Base-by-base conservation (phyloP, 1,140 invertebrate genomes). In the Caenorhabditis tropicalis region DNA sequence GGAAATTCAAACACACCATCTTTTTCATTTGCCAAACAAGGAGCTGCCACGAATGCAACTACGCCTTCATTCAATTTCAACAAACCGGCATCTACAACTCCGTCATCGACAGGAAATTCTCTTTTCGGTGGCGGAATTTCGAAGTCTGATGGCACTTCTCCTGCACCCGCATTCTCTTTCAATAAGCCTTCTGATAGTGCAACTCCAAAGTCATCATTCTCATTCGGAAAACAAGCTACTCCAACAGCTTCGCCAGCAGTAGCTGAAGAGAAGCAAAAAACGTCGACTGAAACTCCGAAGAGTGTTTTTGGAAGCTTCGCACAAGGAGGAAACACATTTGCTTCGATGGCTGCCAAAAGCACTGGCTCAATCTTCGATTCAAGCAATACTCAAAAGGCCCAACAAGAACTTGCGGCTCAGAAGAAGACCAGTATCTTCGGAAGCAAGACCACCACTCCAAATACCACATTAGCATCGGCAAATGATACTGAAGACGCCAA, bases 341-440 rank as follows among this genome's bases (percentile, higher is more conserved):
- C 65, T 43, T 24, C 65, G 0, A 3, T 74, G 6, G 33, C 65
- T 12, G n/a, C 36, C n/a, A 27, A 21, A 1, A 21, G 36, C 24
- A 19, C 65, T 43, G 65, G 65, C 1, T 27, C 21, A 21, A 74
- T 74, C 12, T 74, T 74, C 21, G 36, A 74, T 36, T 10, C 65
- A 5, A 19, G 6, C 1, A 81, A 51, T 31, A 39, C 16, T 21
- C 24, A 51, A 19, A 49, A 81, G 6, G 79, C 49, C 6, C 49
- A 56, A 36, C 46, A 49, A 10, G 79, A 49, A 31, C 31, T 81
- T 9, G 46, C 49, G 10, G 12, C 46, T 43, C 46, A 51, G 10
- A 81, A 81, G 48, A 81, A 81, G 49, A 24, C 65, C 2, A 74
- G 65, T 31, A 9, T 74, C 36, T 49, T 81, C 31, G 79, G 79